A percentile compares a stretch with the other conserved stretches of the same genome.
These are phyloP conservation scores for Druon quercuslanigerum DNA, from an alignment of 1,140 invertebrate species.

Conservation along the genomic window DNA sequence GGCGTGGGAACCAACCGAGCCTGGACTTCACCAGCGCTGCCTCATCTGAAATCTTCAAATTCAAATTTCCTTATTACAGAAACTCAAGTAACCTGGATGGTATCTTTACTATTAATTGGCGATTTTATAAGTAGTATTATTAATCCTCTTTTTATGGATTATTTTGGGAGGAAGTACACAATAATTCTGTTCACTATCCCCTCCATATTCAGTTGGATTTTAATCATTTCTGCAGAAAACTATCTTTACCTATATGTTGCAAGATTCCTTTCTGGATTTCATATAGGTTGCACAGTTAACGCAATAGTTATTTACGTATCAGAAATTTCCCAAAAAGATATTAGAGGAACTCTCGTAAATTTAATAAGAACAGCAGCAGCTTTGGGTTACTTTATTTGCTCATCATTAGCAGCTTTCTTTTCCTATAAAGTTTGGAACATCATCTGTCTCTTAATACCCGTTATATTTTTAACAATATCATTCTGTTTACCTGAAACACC, in stretches of 20 bases:
- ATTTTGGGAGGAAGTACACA: neutral
- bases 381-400: neutral
- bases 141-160: neutral
- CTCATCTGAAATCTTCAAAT: neutral
- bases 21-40: neutral
- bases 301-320: neutral
- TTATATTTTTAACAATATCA: neutral
- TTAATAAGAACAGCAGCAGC: neutral
- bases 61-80: neutral
- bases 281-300: neutral
- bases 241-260: neutral
- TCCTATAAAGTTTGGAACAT: neutral
- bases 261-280: neutral
- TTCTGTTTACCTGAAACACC: neutral
- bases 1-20: neutral
- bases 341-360: neutral
- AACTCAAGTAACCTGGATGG: neutral
- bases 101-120: neutral
- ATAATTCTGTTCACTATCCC: neutral
- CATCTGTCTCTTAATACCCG: neutral
- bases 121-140: neutral
- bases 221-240: neutral
- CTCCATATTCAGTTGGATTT: neutral
- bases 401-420: neutral
- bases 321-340: neutral